Base-by-base conservation (phyloP, 2,888 invertebrate genomes). In the Diaphora mendica region DNA sequence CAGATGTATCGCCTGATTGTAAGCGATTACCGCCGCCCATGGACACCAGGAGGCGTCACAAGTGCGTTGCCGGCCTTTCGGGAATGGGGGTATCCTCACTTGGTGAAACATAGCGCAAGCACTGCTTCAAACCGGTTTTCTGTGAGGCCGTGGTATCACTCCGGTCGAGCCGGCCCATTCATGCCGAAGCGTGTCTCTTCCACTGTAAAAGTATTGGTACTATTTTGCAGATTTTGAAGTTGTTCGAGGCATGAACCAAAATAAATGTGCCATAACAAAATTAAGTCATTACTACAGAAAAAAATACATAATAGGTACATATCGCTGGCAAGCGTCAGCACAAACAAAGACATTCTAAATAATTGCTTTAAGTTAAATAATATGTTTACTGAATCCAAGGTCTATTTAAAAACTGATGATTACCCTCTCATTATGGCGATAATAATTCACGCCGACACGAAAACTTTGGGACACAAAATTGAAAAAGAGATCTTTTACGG, bases 371-470 rank as follows among this genome's bases (percentile, higher is more conserved):
- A 81, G 64, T 30, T 68, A 77, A 74, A 77, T 81, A 79, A 75
- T 78, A 76, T 78, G 74, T 81, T 77, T 76, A 72, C 72, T 77
- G 77, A 79, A 80, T 79, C 76, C 78, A 82, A 82, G 15, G 82
- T 72, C 77, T 72, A 68, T 75, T 76, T 71, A 84, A 82, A 82
- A 88, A 87, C 84, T 83, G 84, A 85, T 83, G 85, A 86, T 87
- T 88, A 87, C 87, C 81, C 76, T 72, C 85, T 90, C 87, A 88
- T 88, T 88, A 89, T 82, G 70, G 73, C 80, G 79, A 85, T 83
- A 86, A 91, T 90, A 90, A 89, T 89, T 91, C 88, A 89, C 88
- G 85, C 85, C 84, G 79, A 85, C 86, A 86, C 85, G 86, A 85
- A 90, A 90, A 90, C 81, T 90, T 90, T 87, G 79, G 83, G 85